Evolutionary conservation across 1,140 invertebrate species (phyloP).

Genomic region (Rhopalosiphum maidis): DNA sequence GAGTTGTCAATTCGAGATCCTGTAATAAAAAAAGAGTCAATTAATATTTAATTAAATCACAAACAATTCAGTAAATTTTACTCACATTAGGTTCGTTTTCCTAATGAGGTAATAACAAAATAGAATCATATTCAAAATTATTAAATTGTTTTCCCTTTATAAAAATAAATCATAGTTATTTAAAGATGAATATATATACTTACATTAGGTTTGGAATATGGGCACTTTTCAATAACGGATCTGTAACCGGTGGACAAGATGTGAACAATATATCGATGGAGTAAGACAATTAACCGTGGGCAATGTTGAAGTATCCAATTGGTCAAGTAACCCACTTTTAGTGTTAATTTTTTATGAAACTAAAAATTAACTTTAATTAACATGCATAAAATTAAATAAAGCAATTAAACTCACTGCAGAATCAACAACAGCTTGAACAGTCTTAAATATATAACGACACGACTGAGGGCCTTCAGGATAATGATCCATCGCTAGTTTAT

Average conservation of each 20-base stretch:
- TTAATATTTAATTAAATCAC: background rate
- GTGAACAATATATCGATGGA: conserved; percentile 82
- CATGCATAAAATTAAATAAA: conserved; percentile 17
- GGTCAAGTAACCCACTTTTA: conserved; percentile 76
- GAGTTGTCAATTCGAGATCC: conserved; percentile 75
- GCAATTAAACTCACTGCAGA: conserved; percentile 68
- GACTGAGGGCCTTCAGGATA: conserved; percentile 69
- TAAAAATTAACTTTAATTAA: conserved; percentile 61
- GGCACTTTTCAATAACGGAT: conserved; percentile 60
- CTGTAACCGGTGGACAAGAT: conserved; percentile 78
- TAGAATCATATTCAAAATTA: conserved; percentile 35
- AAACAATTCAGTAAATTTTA: conserved; percentile 28
- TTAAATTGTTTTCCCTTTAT: conserved; percentile 23
- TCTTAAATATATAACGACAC: conserved; percentile 71
- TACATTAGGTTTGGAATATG: conserved; percentile 58
- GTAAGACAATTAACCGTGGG: conserved; percentile 74
- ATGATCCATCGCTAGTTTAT: conserved; percentile 78
- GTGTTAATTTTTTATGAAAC: conserved; percentile 78
- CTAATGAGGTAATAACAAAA: conserved; percentile 54
- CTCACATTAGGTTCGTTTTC: conserved; percentile 51
- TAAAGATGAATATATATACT: conserved; percentile 47
- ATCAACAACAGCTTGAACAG: conserved; percentile 73
- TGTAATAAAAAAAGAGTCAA: conserved; percentile 42
- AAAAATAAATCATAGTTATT: conserved; percentile 11
- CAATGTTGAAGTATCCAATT: conserved; percentile 82